Percentiles rank a stretch among this genome's conserved stretches.
Evolutionary conservation across 1,140 invertebrate genomes (phyloP).

Genomic region (Euschistus heros): DNA sequence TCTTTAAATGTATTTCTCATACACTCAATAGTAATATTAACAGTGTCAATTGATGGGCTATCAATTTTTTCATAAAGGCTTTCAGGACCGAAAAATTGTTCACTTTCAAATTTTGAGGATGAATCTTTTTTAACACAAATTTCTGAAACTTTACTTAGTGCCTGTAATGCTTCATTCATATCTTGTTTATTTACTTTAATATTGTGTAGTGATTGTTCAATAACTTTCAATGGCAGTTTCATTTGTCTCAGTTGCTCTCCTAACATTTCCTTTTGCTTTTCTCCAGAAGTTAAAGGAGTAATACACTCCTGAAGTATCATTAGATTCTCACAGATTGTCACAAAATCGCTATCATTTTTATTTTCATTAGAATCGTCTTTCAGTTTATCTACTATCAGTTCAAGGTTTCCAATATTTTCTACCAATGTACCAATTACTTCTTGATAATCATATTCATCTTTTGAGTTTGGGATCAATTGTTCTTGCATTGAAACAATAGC

Average conservation of each 20-base stretch:
- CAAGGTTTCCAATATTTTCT: not conserved
- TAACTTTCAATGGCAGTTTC: conserved; percentile 6
- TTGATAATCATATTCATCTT: conserved; percentile 1
- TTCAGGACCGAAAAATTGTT: conserved; percentile 18
- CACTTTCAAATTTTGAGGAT: conserved; percentile 9
- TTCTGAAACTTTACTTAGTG: not conserved
- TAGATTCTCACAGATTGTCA: conserved; percentile 8
- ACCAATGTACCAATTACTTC: conserved; percentile 3
- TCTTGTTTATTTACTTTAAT: not conserved
- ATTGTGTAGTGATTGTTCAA: conserved; percentile 16
- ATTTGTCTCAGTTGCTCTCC: conserved; percentile 8
- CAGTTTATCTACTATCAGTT: not conserved
- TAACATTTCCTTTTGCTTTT: not conserved
- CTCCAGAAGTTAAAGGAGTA: conserved; percentile 12
- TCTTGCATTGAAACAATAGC: conserved; percentile 1
- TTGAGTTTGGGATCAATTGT: not conserved
- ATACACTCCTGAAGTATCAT: conserved; percentile 19
- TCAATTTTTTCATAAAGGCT: conserved; percentile 11
- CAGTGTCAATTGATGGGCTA: conserved; percentile 14
- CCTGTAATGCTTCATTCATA: conserved; percentile 8
- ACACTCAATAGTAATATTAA: conserved; percentile 5
- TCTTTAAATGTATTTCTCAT: conserved; percentile 1
- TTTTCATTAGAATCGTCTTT: not conserved
- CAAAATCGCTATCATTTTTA: not conserved
- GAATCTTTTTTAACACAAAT: not conserved